Evolutionary conservation across 2,113 vertebrate genomes (phyloP).

Genomic region (Lanius ludovicianus): DNA sequence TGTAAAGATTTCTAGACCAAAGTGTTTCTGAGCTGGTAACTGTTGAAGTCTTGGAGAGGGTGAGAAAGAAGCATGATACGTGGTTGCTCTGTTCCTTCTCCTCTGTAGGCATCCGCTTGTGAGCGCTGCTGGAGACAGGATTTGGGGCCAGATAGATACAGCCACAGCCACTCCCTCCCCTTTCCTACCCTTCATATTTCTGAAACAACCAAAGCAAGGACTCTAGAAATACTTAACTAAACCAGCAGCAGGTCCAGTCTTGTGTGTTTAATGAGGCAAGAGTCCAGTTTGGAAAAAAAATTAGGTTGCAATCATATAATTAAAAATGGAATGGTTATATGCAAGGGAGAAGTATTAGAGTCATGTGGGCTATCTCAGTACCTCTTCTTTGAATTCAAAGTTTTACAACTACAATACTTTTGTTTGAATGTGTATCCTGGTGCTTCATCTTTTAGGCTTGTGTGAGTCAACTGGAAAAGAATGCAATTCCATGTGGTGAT

Average conservation of each 20-base stretch:
- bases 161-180: neutral
- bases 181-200: neutral
- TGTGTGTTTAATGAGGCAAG: neutral
- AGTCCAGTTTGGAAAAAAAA: neutral
- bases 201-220: neutral
- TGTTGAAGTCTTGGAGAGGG: neutral
- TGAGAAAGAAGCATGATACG: rapidly evolving
- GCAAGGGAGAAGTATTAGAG: neutral
- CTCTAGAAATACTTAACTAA: neutral
- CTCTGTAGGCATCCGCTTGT: neutral
- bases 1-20: neutral
- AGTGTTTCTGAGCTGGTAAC: neutral
- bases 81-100: neutral
- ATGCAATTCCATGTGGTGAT: neutral
- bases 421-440: neutral
- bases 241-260: neutral
- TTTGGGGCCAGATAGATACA: neutral
- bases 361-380: neutral
- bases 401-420: neutral
- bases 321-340: neutral
- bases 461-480: neutral
- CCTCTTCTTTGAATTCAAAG: neutral
- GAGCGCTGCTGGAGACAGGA: neutral
- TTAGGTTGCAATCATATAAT: neutral
- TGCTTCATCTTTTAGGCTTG: neutral